Percentiles rank a stretch among this genome's conserved stretches.
phyloP scores from a whole-genome alignment of 2,113 vertebrate genomes.

The Pteruthius melanotis region DNA sequence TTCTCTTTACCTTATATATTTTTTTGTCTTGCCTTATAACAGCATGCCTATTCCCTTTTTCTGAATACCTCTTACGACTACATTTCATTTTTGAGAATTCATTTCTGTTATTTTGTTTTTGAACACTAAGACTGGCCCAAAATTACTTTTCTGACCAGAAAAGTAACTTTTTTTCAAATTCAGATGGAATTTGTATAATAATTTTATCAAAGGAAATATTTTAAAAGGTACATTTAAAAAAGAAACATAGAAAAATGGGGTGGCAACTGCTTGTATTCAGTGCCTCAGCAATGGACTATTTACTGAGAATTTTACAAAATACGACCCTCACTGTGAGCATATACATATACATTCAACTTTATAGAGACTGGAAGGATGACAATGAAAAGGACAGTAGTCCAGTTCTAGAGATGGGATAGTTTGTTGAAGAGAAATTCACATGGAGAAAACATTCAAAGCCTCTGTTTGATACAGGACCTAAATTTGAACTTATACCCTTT shows the following conservation, averaged over 20 bases:
- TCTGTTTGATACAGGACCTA: not conserved
- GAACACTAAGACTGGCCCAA: not conserved
- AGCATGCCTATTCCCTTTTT: not conserved
- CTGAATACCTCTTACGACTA: not conserved
- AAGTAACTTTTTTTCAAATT: not conserved
- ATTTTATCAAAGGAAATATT: not conserved
- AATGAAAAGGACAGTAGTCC: not conserved
- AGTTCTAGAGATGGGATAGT: not conserved
- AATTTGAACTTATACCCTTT: not conserved
- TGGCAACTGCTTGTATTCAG: not conserved
- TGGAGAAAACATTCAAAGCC: not conserved
- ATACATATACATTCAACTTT: not conserved
- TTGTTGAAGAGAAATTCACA: not conserved
- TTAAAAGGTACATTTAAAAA: not conserved
- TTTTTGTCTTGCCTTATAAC: not conserved
- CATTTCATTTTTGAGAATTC: not conserved
- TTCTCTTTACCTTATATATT: not conserved
- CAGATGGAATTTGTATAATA: not conserved
- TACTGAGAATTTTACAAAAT: not conserved
- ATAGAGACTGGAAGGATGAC: not conserved
- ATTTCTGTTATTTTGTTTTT: not conserved
- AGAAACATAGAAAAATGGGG: not conserved
- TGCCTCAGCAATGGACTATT: not conserved
- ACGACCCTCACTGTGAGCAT: not conserved
- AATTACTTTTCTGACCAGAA: not conserved